Evolutionary conservation across 2,113 vertebrate species (phyloP).

Genomic region (Eptesicus fuscus): DNA sequence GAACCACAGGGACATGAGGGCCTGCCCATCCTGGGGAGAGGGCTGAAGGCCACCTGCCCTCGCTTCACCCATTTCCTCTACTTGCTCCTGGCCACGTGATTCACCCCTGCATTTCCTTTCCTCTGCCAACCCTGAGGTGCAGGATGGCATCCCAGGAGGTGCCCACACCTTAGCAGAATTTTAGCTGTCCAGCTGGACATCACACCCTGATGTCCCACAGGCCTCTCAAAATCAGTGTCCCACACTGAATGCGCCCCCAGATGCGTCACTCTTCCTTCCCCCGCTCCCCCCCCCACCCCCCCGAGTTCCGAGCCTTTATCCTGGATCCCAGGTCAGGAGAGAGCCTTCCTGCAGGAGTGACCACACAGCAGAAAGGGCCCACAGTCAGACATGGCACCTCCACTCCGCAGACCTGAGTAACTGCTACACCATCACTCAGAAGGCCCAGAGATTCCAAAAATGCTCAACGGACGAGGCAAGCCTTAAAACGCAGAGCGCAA

Average conservation of each 20-base stretch:
- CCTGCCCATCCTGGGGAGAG: not conserved
- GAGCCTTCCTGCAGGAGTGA: not conserved
- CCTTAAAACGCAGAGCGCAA: not conserved
- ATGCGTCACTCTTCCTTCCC: rapidly evolving
- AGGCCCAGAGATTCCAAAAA: not conserved
- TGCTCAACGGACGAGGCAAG: not conserved
- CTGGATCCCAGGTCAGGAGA: not conserved
- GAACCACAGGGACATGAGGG: not conserved
- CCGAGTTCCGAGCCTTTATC: not conserved
- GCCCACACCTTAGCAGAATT: not conserved
- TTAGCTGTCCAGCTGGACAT: not conserved
- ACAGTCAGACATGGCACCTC: not conserved
- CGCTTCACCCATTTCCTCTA: not conserved
- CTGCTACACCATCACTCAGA: not conserved
- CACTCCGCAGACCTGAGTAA: not conserved
- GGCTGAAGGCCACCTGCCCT: not conserved
- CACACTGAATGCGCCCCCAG: not conserved
- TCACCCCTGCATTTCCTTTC: not conserved
- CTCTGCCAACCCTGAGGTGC: not conserved
- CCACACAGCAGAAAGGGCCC: not conserved
- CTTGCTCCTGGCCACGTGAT: not conserved
- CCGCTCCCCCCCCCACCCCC: no score
- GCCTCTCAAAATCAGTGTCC: not conserved
- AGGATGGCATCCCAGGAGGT: not conserved
- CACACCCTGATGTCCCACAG: not conserved